Conservation (phyloP, 2,888 invertebrate genomes). For the Ctenicera cuprea region DNA sequence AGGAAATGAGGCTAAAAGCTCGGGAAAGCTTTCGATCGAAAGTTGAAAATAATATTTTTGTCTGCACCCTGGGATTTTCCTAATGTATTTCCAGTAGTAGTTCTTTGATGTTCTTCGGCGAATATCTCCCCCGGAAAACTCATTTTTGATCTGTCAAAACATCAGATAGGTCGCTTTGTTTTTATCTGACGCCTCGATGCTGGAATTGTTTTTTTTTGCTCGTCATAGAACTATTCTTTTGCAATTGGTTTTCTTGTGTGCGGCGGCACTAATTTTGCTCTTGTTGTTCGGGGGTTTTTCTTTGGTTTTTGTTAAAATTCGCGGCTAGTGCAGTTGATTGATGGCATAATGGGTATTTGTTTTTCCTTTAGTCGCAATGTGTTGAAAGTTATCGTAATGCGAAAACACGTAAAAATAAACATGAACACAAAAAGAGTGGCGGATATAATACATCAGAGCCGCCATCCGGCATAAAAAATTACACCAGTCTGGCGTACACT, state of each 20-base stretch:
- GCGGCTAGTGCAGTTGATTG: slow-evolving; percentile 34
- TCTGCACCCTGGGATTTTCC: too few relatives aligned
- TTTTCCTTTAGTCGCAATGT: slow-evolving; percentile 32
- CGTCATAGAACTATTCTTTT: slow-evolving; percentile 35
- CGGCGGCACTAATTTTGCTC: slow-evolving; percentile 23
- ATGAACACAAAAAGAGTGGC: slow-evolving; percentile 29
- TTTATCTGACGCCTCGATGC: slow-evolving; percentile 42
- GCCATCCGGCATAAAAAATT: slow-evolving; percentile 39
- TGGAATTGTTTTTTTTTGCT: slow-evolving; percentile 38
- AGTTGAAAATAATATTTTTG: slow-evolving; percentile 1
- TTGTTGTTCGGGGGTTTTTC: slow-evolving; percentile 15
- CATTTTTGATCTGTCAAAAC: slow-evolving; percentile 53
- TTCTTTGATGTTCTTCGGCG: slow-evolving; percentile 48
- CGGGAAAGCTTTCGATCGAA: background rate
- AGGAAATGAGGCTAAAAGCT: background rate
- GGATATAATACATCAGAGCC: slow-evolving; percentile 44
- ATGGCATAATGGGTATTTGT: slow-evolving; percentile 31
- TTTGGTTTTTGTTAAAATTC: slow-evolving; percentile 17
- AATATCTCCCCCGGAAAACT: slow-evolving; percentile 44
- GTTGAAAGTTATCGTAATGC: slow-evolving; percentile 37
- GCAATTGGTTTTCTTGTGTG: slow-evolving; percentile 40
- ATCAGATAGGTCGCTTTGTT: slow-evolving; percentile 45
- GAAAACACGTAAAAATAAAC: slow-evolving; percentile 36
- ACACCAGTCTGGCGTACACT: slow-evolving; percentile 37
- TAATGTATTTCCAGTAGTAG: slow-evolving; percentile 29